Evolutionary conservation across 1,140 invertebrate genomes (phyloP).

Genomic region (Neodiprion lecontei): DNA sequence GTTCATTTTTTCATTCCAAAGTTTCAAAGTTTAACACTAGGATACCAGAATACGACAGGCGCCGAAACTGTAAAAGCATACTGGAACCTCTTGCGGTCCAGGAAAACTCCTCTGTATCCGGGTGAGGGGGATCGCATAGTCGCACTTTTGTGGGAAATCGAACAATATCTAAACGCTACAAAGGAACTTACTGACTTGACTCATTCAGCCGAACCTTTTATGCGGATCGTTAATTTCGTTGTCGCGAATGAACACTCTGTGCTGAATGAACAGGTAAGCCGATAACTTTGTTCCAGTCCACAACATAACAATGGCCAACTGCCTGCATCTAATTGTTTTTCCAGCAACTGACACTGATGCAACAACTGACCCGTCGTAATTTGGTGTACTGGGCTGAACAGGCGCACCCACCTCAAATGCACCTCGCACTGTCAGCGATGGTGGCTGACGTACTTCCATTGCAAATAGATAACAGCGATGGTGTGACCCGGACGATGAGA

Average conservation of each 20-base stretch:
- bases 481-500: slow-evolving; percentile 43
- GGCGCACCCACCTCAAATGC: slow-evolving; percentile 32
- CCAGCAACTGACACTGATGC: slow-evolving; percentile 50
- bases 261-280: slow-evolving; percentile 61
- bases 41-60: slow-evolving; percentile 69
- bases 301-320: neutral
- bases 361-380: slow-evolving; percentile 47
- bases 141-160: slow-evolving; percentile 58
- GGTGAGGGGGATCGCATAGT: slow-evolving; percentile 66
- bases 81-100: slow-evolving; percentile 60
- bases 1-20: slow-evolving; percentile 44
- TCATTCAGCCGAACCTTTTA: slow-evolving; percentile 54
- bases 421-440: slow-evolving; percentile 42
- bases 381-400: slow-evolving; percentile 44
- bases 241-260: slow-evolving; percentile 59
- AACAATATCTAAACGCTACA: slow-evolving; percentile 58
- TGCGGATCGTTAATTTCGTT: slow-evolving; percentile 61
- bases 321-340: slow-evolving; percentile 19
- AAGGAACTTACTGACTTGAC: slow-evolving; percentile 46
- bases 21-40: slow-evolving; percentile 69
- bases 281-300: neutral
- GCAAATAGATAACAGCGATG: slow-evolving; percentile 37
- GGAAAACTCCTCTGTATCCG: slow-evolving; percentile 59
- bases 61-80: slow-evolving; percentile 61
- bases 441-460: slow-evolving; percentile 47